phyloP scores from a whole-genome alignment of 2,113 vertebrate genomes.

The Capricornis sumatraensis region DNA sequence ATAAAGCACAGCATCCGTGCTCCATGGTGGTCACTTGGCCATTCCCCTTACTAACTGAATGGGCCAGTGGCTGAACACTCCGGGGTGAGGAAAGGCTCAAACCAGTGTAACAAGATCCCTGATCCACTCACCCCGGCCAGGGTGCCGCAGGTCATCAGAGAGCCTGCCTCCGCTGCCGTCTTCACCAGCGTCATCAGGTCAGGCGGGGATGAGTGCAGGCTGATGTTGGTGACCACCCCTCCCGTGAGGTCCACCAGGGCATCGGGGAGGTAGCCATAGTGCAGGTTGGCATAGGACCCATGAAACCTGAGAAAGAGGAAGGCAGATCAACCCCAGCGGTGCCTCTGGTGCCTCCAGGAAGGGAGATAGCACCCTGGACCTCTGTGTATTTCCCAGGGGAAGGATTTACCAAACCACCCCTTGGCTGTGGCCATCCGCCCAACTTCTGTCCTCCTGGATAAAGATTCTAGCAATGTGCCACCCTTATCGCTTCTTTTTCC shows the following conservation, averaged over 20 bases:
- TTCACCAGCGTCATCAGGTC: conserved; percentile 81
- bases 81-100: not conserved
- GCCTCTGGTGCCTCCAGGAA: accelerated
- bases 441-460: not conserved
- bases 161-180: conserved; percentile 75
- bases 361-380: not conserved
- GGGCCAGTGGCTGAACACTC: not conserved
- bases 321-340: not conserved
- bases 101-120: not conserved
- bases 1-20: accelerated
- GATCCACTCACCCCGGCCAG: conserved; percentile 75
- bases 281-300: conserved; percentile 90
- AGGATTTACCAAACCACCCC: too few species aligned
- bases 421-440: accelerated
- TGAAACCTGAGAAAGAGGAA: conserved; percentile 78
- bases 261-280: conserved; percentile 84
- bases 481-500: not conserved
- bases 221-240: conserved; percentile 83
- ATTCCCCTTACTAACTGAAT: not conserved
- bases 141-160: conserved; percentile 88
- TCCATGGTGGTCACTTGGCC: accelerated
- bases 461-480: not conserved
- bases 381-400: not conserved
- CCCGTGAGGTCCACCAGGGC: conserved; percentile 93
- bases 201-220: conserved; percentile 65